Evolutionary conservation across 1,140 invertebrate genomes (phyloP).

Genomic region (Mya arenaria): DNA sequence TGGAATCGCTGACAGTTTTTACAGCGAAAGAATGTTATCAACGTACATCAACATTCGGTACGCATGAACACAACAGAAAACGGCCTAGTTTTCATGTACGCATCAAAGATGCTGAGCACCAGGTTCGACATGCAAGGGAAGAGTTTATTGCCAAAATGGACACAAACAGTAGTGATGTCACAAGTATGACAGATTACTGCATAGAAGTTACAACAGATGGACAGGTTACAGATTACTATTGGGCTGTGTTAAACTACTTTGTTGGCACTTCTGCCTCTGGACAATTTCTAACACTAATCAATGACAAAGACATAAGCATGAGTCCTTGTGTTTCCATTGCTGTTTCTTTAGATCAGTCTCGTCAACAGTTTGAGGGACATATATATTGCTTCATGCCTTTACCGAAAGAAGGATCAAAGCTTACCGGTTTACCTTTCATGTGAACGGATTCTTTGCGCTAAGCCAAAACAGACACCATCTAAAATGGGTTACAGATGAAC

Average conservation of each 20-base stretch:
- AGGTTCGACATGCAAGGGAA: too few species aligned
- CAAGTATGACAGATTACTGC: too few species aligned
- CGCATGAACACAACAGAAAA: too few species aligned
- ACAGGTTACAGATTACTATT: neutral
- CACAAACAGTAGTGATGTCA: too few species aligned
- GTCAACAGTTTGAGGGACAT: conserved; percentile 44
- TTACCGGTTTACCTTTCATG: conserved; percentile 71
- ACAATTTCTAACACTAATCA: conserved; percentile 29
- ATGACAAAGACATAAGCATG: neutral
- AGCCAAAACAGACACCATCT: conserved; percentile 69
- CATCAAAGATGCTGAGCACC: too few species aligned
- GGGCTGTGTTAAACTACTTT: conserved; percentile 40
- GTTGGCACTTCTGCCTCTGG: conserved; percentile 6
- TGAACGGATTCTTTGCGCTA: conserved; percentile 71
- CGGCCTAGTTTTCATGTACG: too few species aligned
- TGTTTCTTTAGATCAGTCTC: neutral
- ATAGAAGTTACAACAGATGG: too few species aligned
- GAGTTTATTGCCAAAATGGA: too few species aligned
- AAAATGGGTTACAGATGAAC: conserved; percentile 65
- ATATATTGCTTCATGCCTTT: conserved; percentile 75
- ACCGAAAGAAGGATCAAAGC: conserved; percentile 55
- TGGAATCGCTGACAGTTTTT: too few species aligned
- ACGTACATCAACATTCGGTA: too few species aligned
- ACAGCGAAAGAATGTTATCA: too few species aligned
- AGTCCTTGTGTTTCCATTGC: conserved; percentile 41